Conservation (phyloP, 2,888 invertebrate species). For the Drosophila imparisetae region DNA sequence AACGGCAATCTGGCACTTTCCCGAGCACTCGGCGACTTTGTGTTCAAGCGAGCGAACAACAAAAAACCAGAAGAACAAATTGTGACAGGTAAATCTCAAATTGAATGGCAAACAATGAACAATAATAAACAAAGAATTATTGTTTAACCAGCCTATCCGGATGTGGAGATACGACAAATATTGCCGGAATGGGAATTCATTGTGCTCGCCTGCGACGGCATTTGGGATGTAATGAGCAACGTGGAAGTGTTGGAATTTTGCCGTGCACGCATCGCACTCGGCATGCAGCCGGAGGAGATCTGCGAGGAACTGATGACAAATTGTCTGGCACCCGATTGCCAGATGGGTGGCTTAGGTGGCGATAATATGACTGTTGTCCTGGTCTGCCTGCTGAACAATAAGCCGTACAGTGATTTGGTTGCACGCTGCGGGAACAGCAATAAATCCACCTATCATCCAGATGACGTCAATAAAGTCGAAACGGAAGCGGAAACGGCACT, state of each 20-base stretch:
- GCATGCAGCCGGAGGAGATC: constrained; percentile 96
- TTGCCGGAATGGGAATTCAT: constrained; percentile 98
- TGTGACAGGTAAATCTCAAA: constrained; percentile 91
- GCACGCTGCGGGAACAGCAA: constrained; percentile 72
- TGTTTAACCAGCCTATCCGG: constrained; percentile 91
- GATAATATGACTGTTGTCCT: constrained; percentile 99
- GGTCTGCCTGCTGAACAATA: constrained; percentile 88
- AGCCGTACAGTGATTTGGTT: constrained; percentile 83
- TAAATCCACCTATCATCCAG: constrained; percentile 17
- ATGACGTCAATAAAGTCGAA: constrained; percentile 24
- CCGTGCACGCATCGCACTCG: constrained; percentile 91
- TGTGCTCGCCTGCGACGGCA: constrained; percentile 98
- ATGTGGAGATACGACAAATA: constrained; percentile 92
- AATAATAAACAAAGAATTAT: constrained; percentile 20
- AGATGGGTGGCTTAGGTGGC: constrained; percentile 98
- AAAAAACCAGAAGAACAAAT: constrained; percentile 97
- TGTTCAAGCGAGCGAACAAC: constrained; percentile 94
- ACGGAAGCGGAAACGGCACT: constrained; percentile 13
- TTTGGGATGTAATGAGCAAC: constrained; percentile 99
- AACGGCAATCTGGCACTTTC: constrained; percentile 98
- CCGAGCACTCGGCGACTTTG: constrained; percentile 98
- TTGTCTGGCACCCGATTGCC: constrained; percentile 98
- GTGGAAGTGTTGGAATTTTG: constrained; percentile 97
- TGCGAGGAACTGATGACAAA: constrained; percentile 98
- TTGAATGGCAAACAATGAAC: constrained; percentile 8